A percentile compares a stretch with the other conserved stretches of the same genome.
Evolutionary conservation across 2,113 vertebrate species (phyloP).

Genomic region (Calypte anna): DNA sequence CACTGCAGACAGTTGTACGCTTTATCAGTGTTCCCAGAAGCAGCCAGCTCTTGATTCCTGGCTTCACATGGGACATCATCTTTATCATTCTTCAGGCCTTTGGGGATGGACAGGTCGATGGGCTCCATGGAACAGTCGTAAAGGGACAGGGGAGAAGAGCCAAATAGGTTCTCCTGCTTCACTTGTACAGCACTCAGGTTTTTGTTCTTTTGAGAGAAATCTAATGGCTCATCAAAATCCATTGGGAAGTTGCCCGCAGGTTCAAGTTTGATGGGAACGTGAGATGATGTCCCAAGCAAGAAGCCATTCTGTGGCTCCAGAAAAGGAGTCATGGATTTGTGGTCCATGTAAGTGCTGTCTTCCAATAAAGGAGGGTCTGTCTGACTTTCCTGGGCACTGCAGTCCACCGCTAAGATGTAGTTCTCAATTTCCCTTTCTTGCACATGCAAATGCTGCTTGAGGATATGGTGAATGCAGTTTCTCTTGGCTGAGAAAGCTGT

Average conservation of each 20-base stretch:
- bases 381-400: conserved; percentile 60
- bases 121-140: conserved; percentile 87
- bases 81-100: conserved; percentile 78
- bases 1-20: conserved; percentile 59
- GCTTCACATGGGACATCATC: conserved; percentile 63
- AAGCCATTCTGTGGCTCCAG: conserved; percentile 75
- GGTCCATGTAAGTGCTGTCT: conserved; percentile 69
- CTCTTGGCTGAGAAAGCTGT: conserved; percentile 92
- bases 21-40: conserved; percentile 50
- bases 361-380: conserved; percentile 51
- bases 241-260: conserved; percentile 70
- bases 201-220: conserved; percentile 91
- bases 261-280: conserved; percentile 83
- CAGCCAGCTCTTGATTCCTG: conserved; percentile 74
- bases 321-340: conserved; percentile 71
- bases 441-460: conserved; percentile 93
- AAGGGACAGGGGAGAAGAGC: conserved; percentile 64
- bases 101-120: conserved; percentile 94
- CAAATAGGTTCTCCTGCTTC: conserved; percentile 81
- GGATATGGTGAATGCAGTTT: conserved; percentile 95
- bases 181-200: conserved; percentile 76
- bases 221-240: conserved; percentile 89
- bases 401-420: conserved; percentile 83
- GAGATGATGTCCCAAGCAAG: neutral
- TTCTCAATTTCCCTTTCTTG: conserved; percentile 93